A percentile compares a stretch with the other conserved stretches of the same genome.
These are phyloP conservation scores for Beaufortia kweichowensis DNA, from an alignment of 2,113 vertebrate species.

Conservation along the genomic window DNA sequence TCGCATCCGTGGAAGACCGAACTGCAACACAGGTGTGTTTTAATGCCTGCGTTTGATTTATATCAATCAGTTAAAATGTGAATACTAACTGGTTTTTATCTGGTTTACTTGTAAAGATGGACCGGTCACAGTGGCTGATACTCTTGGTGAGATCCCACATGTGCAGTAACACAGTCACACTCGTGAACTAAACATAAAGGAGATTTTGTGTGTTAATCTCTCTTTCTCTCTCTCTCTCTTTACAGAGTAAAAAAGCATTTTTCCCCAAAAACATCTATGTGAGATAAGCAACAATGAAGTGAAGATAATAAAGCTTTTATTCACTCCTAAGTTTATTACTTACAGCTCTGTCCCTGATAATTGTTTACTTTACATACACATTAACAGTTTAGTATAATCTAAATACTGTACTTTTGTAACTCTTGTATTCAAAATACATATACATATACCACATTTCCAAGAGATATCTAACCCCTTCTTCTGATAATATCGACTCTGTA, in stretches of 20 bases:
- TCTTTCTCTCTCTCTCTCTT: not conserved
- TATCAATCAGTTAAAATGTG: not conserved
- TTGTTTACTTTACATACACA: not conserved
- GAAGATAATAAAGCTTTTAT: not conserved
- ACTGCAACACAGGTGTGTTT: conserved; percentile 71
- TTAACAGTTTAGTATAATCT: not conserved
- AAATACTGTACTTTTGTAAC: not conserved
- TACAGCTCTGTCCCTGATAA: not conserved
- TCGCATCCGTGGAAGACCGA: conserved; percentile 57
- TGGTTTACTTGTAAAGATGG: not conserved
- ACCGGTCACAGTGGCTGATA: not conserved
- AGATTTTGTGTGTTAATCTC: too few relatives aligned
- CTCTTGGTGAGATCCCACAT: not conserved
- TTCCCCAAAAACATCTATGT: not conserved
- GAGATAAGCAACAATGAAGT: not conserved
- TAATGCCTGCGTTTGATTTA: not conserved
- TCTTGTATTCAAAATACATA: conserved; percentile 5
- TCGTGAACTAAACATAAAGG: not conserved
- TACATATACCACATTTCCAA: not conserved
- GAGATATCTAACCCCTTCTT: conserved; percentile 14
- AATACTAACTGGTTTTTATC: not conserved
- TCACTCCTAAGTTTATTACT: not conserved
- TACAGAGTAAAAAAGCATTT: not conserved
- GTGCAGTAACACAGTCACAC: not conserved
- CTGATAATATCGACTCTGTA: not conserved